Evolutionary conservation across 2,797 vertebrate species (phyloP), one percentile per base, ranked within the genome.

Genomic region (Oreochromis grahami): DNA sequence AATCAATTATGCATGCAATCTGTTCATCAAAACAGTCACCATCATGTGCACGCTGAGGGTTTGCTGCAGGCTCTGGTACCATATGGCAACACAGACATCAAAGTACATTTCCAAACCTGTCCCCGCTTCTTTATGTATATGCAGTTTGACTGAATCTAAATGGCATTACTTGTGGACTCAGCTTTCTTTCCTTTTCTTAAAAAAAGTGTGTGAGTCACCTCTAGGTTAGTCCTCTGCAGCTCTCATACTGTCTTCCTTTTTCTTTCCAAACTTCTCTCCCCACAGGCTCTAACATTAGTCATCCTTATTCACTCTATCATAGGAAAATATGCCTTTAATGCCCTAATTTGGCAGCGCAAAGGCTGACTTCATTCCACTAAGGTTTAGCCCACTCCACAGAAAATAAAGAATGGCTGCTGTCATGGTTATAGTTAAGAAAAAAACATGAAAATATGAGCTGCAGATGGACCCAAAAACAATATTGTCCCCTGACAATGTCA

Each of bases 1-100:
- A 6, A 70, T 84, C 36, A 72, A 88, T 92, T 91, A 92, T 90
- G 85, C 87, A 91, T 88, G 80, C 91, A 91, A 78, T 88, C 87
- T 91, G 81, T 79, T 89, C 86, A 86, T 88, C 74, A 88, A 36
- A 85, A 76, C 80, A 86, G 38, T 51, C 85, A 32, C n/a, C 32
- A 76, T 82, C 51, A 70, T 65, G 77, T 88, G 41, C 38, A 83
- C 5, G 4, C n/a, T 24, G 34, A 86, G 81, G 79, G 45, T 85
- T 81, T 87, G 87, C 85, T 86, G 55, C 86, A 82, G 13, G 53
- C 60, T 14, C 41, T 14, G 81, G 50, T 74, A 88, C 90, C 93
- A 93, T 92, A 93, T 93, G 92, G 88, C 13, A 29, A 80, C 17
- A 7, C 11, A 38, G 70, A 86, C 78, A 77, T 87, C 68, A 83